Base-by-base conservation (phyloP, 2,888 invertebrate genomes). In the Scrobipalpa costella region DNA sequence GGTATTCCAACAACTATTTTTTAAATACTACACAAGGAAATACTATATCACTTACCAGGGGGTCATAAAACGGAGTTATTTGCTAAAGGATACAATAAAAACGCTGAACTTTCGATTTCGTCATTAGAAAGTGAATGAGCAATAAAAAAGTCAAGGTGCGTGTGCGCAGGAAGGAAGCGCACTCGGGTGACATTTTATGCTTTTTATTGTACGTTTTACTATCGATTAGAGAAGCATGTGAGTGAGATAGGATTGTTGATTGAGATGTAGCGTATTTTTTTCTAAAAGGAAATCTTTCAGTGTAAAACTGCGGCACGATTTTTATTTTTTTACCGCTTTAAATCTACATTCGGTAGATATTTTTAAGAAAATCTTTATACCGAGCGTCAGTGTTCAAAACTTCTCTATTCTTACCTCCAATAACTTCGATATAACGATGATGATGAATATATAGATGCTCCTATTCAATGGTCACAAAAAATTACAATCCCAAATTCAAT, bases 111-210 rank as follows among this genome's bases (percentile, higher is more conserved):
- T 61, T 65, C 63, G 38, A 60, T 62, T 59, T 64, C 57, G 33
- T 27, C 44, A 57, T 61, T 62, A 62, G 64, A 67, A 67, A 67
- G 64, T 64, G 59, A 61, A 15, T 15, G 15, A 55, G 34, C 27
- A 34, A 62, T 62, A 66, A 64, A 64, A 57, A 17, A 17, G 21
- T 5, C 61, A 66, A 66, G 66, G 64, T 66, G 64, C 66, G 63
- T 66, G 58, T 13, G 21, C 50, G 50, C 50, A 19, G 50, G 66
- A 64, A 65, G 50, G 49, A 63, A 65, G 62, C 50, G 50, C 50
- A 21, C 13, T 19, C 50, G 13, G 21, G 50, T 52, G 50, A 52
- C 50, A 52, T 52, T 52, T n/a, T 44, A 44, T 5, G n/a, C 44
- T 44, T 44, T 44, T 44, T 44, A 44, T 52, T 27, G 13, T 5